phyloP scores from a whole-genome alignment of 2,113 vertebrate species.

The Esox niger region DNA sequence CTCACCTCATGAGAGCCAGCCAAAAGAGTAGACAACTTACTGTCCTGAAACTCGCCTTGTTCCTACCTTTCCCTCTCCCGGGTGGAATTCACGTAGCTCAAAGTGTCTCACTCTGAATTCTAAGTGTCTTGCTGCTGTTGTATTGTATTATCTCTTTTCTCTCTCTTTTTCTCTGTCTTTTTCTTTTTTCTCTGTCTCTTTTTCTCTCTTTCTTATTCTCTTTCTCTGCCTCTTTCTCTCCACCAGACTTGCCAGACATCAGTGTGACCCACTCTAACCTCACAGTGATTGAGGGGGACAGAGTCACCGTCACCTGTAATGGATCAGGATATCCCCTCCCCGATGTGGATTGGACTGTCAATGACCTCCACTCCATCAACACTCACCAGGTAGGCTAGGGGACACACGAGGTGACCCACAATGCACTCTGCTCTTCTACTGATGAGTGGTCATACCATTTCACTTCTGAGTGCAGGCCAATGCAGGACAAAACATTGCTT shows the following conservation, averaged over 20 bases:
- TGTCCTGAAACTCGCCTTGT: background rate
- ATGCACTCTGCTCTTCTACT: background rate
- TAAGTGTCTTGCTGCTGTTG: too few species aligned
- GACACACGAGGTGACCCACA: constrained; percentile 15
- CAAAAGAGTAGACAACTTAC: background rate
- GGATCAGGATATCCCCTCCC: constrained; percentile 88
- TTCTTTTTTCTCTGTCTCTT: background rate
- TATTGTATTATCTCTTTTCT: too few species aligned
- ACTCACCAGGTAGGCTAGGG: constrained; percentile 77
- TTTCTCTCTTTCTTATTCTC: background rate
- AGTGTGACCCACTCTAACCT: constrained; percentile 89
- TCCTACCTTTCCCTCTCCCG: background rate
- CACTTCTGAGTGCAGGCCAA: too few species aligned
- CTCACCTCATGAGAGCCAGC: too few species aligned
- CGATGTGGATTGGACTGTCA: constrained; percentile 91
- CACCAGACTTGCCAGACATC: constrained; percentile 87
- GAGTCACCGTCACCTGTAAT: constrained; percentile 84
- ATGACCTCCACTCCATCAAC: constrained; percentile 82
- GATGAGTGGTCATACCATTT: background rate
- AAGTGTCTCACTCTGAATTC: too few species aligned
- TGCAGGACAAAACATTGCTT: too few species aligned
- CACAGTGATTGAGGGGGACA: constrained; percentile 87
- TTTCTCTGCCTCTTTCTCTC: background rate
- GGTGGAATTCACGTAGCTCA: too few species aligned
- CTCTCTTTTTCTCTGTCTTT: too few species aligned